A percentile compares a stretch with the other conserved stretches of the same genome.
Conservation (phyloP, 2,888 invertebrate species). For the Pimpla rufipes region DNA sequence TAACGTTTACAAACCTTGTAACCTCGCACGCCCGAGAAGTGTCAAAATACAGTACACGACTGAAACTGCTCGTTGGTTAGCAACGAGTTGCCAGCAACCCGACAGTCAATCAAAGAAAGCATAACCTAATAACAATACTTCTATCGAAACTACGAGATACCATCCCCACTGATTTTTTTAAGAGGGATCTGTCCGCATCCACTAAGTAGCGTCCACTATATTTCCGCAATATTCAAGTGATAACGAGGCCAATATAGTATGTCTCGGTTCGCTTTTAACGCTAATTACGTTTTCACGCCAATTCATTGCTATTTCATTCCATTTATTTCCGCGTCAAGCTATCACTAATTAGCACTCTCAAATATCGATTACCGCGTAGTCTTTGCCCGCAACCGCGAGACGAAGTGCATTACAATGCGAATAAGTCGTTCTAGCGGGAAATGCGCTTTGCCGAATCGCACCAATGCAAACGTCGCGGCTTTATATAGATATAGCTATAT, state of each 20-base stretch:
- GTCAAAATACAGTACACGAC: no score
- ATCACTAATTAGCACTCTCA: background rate
- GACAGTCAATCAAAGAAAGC: no score
- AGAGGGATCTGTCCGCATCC: background rate
- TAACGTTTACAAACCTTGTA: no score
- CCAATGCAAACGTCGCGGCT: background rate
- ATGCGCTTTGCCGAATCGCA: constrained; percentile 15
- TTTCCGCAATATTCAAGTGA: background rate
- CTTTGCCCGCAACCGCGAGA: constrained; percentile 4
- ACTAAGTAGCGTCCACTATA: background rate
- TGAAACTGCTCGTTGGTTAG: no score
- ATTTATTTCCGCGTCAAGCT: background rate
- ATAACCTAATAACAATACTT: no score
- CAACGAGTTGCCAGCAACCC: no score
- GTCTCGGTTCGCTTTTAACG: background rate
- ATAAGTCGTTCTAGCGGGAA: background rate
- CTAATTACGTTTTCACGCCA: background rate
- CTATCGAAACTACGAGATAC: no score
- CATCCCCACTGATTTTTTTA: no score
- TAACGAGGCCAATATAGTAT: background rate
- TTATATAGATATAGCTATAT: background rate
- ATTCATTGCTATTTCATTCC: background rate
- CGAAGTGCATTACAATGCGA: constrained; percentile 10
- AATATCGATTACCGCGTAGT: constrained; percentile 2
- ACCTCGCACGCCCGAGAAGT: no score